Evolutionary conservation across 2,113 vertebrate genomes (phyloP).

Genomic region (Bombycilla garrulus): DNA sequence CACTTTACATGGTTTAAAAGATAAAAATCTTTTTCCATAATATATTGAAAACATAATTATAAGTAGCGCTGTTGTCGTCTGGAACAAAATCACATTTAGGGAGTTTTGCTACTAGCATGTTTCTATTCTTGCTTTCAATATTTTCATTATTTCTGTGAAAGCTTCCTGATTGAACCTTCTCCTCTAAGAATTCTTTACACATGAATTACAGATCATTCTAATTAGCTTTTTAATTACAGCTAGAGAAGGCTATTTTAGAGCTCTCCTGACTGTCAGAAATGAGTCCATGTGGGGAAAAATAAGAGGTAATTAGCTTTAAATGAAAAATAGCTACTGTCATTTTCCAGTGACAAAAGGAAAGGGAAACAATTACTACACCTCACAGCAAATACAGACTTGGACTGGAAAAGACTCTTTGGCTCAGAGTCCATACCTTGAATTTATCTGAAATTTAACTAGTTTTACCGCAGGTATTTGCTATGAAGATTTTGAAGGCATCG

Average conservation of each 20-base stretch:
- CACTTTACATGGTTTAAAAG: not conserved
- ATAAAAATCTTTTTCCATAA: not conserved
- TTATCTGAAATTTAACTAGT: not conserved
- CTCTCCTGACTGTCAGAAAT: not conserved
- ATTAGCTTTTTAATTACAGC: not conserved
- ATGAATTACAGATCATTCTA: not conserved
- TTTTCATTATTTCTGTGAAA: not conserved
- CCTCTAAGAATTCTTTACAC: not conserved
- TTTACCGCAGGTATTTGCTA: not conserved
- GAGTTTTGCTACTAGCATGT: not conserved
- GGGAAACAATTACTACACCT: not conserved
- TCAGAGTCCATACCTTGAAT: not conserved
- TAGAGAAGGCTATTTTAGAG: not conserved
- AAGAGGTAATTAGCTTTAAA: not conserved
- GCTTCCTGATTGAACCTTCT: not conserved
- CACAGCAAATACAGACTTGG: not conserved
- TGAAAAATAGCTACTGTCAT: not conserved
- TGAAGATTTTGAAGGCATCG: not conserved
- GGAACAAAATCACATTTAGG: not conserved
- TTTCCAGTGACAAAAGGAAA: not conserved
- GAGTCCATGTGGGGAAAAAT: not conserved
- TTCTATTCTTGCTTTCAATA: not conserved
- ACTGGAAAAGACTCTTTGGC: not conserved
- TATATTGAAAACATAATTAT: not conserved
- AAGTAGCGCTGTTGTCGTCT: not conserved